Conservation (phyloP, 2,113 vertebrate genomes). For the Craseonycteris thonglongyai region DNA sequence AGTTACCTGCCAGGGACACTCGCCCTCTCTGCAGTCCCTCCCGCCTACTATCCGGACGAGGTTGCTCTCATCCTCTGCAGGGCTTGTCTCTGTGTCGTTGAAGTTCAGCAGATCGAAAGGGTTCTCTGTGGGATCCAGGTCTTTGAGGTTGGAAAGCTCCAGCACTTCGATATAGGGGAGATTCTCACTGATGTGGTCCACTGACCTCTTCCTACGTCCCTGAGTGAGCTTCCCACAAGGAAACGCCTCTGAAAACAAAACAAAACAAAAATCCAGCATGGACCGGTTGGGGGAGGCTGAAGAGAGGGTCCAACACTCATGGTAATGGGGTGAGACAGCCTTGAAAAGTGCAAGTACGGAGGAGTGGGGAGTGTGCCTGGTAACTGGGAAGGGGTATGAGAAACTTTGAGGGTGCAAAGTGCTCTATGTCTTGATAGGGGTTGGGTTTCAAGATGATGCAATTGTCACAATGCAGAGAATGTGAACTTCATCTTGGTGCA, state of each 20-base stretch:
- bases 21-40: constrained; percentile 81
- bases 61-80: accelerated
- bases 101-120: accelerated
- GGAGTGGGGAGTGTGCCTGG: not conserved
- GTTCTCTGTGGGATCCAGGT: not conserved
- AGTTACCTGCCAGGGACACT: constrained; percentile 96
- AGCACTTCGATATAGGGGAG: accelerated
- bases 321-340: not conserved
- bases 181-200: accelerated
- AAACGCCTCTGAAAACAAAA: constrained; percentile 66
- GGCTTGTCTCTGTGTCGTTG: not conserved
- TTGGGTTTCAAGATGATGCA: too few species aligned
- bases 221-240: constrained; percentile 72
- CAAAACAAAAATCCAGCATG: not conserved
- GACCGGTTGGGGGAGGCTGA: too few species aligned
- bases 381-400: not conserved
- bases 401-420: not conserved
- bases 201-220: constrained; percentile 51
- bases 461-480: not conserved
- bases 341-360: not conserved
- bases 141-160: accelerated
- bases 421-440: not conserved
- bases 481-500: too few species aligned
- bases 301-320: not conserved
- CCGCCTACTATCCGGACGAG: constrained; percentile 83